These are phyloP conservation scores for Galeopsomyia nigrocyanea DNA, from an alignment of 2,888 invertebrate species.

Conservation along the genomic window DNA sequence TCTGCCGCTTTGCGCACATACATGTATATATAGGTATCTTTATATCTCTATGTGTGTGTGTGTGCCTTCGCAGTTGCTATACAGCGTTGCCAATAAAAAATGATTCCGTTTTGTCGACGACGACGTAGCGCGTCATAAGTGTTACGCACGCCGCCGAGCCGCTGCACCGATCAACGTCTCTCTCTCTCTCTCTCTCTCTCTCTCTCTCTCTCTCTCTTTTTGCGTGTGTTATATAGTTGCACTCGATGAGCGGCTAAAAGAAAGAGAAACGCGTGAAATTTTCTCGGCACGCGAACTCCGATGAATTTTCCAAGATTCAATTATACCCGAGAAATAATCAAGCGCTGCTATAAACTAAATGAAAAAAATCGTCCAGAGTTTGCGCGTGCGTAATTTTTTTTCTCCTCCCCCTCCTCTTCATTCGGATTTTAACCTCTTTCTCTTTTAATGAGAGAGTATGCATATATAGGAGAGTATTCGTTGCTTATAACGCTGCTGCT, in stretches of 20 bases:
- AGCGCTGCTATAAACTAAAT: slow-evolving; percentile 4
- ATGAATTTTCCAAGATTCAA: neutral
- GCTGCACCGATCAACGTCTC: neutral
- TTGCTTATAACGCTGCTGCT: too few relatives aligned
- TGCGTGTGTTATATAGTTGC: too few relatives aligned
- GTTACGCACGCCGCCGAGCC: slow-evolving; percentile 20
- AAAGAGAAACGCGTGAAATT: slow-evolving; percentile 25
- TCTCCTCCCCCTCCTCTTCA: neutral
- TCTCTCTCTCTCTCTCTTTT: too few relatives aligned
- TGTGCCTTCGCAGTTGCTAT: neutral
- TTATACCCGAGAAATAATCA: neutral
- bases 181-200: too few relatives aligned
- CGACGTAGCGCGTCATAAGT: slow-evolving; percentile 28
- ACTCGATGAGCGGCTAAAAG: neutral
- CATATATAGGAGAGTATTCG: too few relatives aligned
- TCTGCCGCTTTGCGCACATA: neutral
- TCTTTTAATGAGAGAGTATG: too few relatives aligned
- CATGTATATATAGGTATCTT: neutral
- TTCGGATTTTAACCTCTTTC: too few relatives aligned
- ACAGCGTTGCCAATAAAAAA: slow-evolving; percentile 25
- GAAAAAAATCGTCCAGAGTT: too few relatives aligned
- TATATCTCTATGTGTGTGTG: neutral
- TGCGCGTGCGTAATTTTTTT: neutral
- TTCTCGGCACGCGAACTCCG: neutral
- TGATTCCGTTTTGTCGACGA: slow-evolving; percentile 34